Evolutionary conservation across 2,113 vertebrate species (phyloP).

Genomic region (Urocolius indicus): DNA sequence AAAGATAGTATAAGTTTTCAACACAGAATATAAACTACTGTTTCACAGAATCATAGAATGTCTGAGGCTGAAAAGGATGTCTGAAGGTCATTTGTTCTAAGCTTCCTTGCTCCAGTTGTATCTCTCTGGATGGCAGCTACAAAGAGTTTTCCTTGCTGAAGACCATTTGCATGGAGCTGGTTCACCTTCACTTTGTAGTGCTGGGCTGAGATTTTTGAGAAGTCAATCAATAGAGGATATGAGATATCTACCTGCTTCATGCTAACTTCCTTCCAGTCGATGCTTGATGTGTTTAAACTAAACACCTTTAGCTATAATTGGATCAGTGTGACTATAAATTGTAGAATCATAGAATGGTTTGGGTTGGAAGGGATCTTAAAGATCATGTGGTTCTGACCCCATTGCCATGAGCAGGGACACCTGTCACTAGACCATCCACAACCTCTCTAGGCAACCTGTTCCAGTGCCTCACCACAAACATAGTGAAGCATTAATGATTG

Average conservation of each 20-base stretch:
- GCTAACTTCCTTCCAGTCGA: not conserved
- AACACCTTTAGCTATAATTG: not conserved
- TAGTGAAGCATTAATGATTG: not conserved
- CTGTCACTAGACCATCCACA: too few species aligned
- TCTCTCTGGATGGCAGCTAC: not conserved
- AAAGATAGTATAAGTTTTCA: not conserved
- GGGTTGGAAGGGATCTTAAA: too few species aligned
- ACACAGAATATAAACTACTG: not conserved
- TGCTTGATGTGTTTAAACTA: not conserved
- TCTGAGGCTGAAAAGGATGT: not conserved
- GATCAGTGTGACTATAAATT: not conserved
- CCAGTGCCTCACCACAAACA: too few species aligned
- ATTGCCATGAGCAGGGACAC: too few species aligned
- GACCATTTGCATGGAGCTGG: not conserved
- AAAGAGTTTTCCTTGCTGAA: not conserved
- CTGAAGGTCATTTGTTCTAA: not conserved
- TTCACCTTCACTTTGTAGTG: not conserved
- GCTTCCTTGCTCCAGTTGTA: rapidly evolving
- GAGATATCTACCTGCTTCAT: not conserved
- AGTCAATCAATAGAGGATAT: not conserved
- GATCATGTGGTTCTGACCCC: too few species aligned
- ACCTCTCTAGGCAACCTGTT: too few species aligned
- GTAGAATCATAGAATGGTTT: not conserved
- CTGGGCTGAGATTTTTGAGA: not conserved
- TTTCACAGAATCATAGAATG: not conserved